These are phyloP conservation scores for Mastomys natalensis DNA, from an alignment of 2,113 vertebrate species.

Conservation along the genomic window DNA sequence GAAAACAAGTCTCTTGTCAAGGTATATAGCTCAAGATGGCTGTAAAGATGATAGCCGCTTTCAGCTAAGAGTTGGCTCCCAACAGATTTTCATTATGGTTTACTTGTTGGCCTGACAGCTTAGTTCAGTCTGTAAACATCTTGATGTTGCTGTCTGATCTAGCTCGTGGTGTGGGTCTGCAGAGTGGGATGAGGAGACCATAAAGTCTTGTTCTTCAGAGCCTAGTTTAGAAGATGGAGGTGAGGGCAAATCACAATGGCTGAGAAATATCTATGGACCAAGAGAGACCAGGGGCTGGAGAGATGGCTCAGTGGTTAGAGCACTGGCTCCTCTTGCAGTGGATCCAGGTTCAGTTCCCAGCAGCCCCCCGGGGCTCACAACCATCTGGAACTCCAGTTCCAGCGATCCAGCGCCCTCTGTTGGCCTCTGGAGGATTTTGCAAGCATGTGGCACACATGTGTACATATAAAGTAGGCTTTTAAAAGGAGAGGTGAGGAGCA, in stretches of 20 bases:
- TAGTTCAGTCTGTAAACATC: neutral
- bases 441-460: neutral
- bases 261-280: neutral
- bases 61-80: too few species aligned
- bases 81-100: conserved; percentile 65
- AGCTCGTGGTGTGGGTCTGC: neutral
- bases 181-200: neutral
- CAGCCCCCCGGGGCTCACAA: neutral
- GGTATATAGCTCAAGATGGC: too few species aligned
- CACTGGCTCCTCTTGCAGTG: neutral
- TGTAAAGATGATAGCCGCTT: too few species aligned
- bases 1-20: too few species aligned
- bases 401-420: neutral
- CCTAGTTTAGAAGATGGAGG: neutral
- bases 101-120: conserved; percentile 51
- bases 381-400: neutral
- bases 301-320: neutral
- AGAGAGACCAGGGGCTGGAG: neutral
- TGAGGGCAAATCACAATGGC: neutral
- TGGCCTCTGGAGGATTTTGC: neutral
- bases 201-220: neutral
- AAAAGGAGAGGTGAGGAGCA: neutral
- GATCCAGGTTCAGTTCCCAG: neutral
- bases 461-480: neutral
- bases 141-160: conserved; percentile 26